Conservation (phyloP, 2,888 invertebrate species). For the Laothoe populi region DNA sequence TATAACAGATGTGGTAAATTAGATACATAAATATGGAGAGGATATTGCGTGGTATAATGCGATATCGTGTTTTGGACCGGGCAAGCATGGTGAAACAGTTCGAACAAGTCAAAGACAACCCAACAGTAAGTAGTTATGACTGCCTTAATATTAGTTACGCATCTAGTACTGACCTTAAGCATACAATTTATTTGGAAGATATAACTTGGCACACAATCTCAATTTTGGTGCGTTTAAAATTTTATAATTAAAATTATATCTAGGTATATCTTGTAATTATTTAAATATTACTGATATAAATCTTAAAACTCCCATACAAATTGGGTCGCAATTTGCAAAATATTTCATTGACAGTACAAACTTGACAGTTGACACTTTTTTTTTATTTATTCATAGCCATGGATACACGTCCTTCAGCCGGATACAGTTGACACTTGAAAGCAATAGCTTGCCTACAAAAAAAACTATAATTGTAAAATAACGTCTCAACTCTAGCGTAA, state of each 20-base stretch:
- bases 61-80: slow-evolving; percentile 92
- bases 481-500: too few species aligned
- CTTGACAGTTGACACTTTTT: slow-evolving; percentile 19
- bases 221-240: background rate
- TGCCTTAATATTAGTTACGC: slow-evolving; percentile 23
- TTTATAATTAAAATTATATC: too few species aligned
- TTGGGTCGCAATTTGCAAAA: slow-evolving; percentile 13
- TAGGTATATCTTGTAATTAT: background rate
- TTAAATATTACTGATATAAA: too few species aligned
- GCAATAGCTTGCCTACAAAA: background rate
- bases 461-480: too few species aligned
- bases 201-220: background rate
- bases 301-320: background rate
- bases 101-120: slow-evolving; percentile 94
- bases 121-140: slow-evolving; percentile 88
- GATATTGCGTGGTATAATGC: slow-evolving; percentile 95
- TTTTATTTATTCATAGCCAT: too few species aligned
- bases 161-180: slow-evolving; percentile 45
- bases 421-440: background rate
- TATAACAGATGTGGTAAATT: slow-evolving; percentile 34
- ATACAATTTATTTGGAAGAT: slow-evolving; percentile 3
- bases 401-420: too few species aligned
- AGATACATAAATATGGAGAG: slow-evolving; percentile 87
- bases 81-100: slow-evolving; percentile 97
- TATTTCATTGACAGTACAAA: slow-evolving; percentile 24